Evolutionary conservation across 2,113 vertebrate species (phyloP).

Genomic region (Sander lucioperca): DNA sequence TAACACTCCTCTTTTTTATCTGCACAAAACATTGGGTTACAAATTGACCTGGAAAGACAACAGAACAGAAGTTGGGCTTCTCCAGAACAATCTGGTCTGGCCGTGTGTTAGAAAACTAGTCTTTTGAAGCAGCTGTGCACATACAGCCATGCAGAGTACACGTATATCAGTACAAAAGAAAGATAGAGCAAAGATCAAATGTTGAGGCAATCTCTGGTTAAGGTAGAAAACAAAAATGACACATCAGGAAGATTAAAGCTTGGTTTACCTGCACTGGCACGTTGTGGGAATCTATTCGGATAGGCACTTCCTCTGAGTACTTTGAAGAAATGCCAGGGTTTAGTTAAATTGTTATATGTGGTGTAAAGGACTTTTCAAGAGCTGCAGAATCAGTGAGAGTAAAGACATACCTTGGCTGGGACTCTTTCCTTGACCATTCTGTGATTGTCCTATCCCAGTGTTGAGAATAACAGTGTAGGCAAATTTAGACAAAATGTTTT

Average conservation of each 20-base stretch:
- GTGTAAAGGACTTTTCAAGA: constrained; percentile 24
- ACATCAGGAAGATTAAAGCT: constrained; percentile 38
- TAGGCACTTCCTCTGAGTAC: constrained; percentile 85
- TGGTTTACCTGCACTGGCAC: constrained; percentile 85
- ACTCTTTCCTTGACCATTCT: constrained; percentile 84
- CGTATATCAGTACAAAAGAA: constrained; percentile 11
- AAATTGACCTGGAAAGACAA: constrained; percentile 11
- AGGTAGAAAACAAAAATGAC: constrained; percentile 17
- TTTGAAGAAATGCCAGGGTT: constrained; percentile 85
- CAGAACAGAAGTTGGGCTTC: constrained; percentile 15
- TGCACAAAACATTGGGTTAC: neutral
- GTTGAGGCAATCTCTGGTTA: neutral
- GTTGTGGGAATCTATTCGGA: constrained; percentile 81
- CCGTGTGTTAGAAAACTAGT: constrained; percentile 18
- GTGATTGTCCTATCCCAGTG: constrained; percentile 86
- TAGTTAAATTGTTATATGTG: constrained; percentile 46
- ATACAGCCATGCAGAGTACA: constrained; percentile 61
- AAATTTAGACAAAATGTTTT: constrained; percentile 44
- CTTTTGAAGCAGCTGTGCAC: constrained; percentile 58
- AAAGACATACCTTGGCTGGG: constrained; percentile 86
- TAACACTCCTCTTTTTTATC: neutral
- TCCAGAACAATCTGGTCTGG: constrained; percentile 22
- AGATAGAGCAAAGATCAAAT: constrained; percentile 1
- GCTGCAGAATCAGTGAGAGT: constrained; percentile 37
- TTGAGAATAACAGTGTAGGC: constrained; percentile 68